Conservation (phyloP, 1,140 invertebrate genomes). For the Charaxes varanes region DNA sequence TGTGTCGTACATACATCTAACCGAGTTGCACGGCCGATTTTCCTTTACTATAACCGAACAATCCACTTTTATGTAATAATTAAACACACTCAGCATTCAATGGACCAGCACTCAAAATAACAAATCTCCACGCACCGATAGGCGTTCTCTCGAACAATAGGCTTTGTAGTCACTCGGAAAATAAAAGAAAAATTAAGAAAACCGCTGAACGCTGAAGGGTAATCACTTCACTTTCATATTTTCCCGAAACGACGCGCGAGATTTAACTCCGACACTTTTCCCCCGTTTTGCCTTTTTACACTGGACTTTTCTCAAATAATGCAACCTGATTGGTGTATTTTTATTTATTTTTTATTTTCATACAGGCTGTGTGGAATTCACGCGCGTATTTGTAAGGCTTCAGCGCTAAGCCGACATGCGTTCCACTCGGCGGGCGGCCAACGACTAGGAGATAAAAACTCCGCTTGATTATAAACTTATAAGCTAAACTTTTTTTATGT, state of each 20-base stretch:
- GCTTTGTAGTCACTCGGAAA: slow-evolving; percentile 62
- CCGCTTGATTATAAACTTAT: slow-evolving; percentile 71
- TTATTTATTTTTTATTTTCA: slow-evolving; percentile 47
- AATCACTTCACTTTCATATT: slow-evolving; percentile 67
- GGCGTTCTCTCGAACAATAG: slow-evolving; percentile 56
- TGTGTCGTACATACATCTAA: slow-evolving; percentile 71
- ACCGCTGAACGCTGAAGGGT: slow-evolving; percentile 49
- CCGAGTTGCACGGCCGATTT: slow-evolving; percentile 60
- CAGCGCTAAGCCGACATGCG: slow-evolving; percentile 49
- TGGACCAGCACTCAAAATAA: slow-evolving; percentile 58
- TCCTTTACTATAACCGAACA: slow-evolving; percentile 63
- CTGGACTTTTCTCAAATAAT: slow-evolving; percentile 35
- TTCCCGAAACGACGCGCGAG: slow-evolving; percentile 49
- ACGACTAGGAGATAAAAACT: slow-evolving; percentile 71
- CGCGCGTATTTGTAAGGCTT: slow-evolving; percentile 49
- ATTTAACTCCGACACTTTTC: slow-evolving; percentile 48
- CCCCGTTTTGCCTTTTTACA: slow-evolving; percentile 35
- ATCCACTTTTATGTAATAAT: slow-evolving; percentile 70
- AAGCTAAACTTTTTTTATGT: slow-evolving; percentile 68
- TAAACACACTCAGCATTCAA: slow-evolving; percentile 61
- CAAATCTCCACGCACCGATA: slow-evolving; percentile 53
- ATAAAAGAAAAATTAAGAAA: slow-evolving; percentile 54
- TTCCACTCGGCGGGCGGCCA: slow-evolving; percentile 54
- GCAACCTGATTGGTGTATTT: slow-evolving; percentile 16
- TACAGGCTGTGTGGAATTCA: slow-evolving; percentile 45